Base-by-base conservation (phyloP, 2,888 invertebrate species). In the Zeuzera pyrina region DNA sequence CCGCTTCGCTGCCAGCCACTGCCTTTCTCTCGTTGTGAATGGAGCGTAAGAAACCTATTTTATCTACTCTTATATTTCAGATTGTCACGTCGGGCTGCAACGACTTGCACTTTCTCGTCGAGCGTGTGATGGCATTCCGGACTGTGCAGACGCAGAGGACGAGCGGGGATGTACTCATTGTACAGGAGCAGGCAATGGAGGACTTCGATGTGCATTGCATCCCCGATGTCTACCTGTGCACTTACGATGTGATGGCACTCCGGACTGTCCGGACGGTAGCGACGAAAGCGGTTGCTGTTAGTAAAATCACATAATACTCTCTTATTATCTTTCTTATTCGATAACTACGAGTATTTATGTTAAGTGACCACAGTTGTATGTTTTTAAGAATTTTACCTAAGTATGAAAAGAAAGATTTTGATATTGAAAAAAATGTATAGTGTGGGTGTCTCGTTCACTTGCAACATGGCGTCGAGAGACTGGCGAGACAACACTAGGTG, bases 241-340 rank as follows among this genome's bases (percentile, higher is more conserved):
- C 32, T 86, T 90, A 47, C 86, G 91, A 36, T 95, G 95, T 60
- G 94, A 95, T 55, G 94, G 94, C 30, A 88, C 89, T 33, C 83
- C 86, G 1, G 94, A 95, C 68, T 95, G 95, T 53, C 90, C 92
- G 0, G 93, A 94, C 62, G 94, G 91, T 16, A 91, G 92, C 42
- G 95, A 95, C 52, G 95, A 95, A 64, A 86, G 90, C 49, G 91
- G 91, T 45, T 95, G 95, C 61, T 74, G 95, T 95, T 74, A 89
- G 93, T 88, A 34, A 8, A 13, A 11, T 22, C 24, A 13, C 11
- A 3, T 5, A 3, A 29, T 24, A 29, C 10, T 29, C 10, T 10
- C 5, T 2, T 12, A 2, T 12, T 13, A n/a, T n/a, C n/a, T n/a
- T n/a, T n/a, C n/a, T n/a, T n/a, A n/a, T n/a, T n/a, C n/a, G n/a